Evolutionary conservation across 2,113 vertebrate species (phyloP), one percentile per base, ranked within the genome.

Genomic region (Gymnogyps californianus): DNA sequence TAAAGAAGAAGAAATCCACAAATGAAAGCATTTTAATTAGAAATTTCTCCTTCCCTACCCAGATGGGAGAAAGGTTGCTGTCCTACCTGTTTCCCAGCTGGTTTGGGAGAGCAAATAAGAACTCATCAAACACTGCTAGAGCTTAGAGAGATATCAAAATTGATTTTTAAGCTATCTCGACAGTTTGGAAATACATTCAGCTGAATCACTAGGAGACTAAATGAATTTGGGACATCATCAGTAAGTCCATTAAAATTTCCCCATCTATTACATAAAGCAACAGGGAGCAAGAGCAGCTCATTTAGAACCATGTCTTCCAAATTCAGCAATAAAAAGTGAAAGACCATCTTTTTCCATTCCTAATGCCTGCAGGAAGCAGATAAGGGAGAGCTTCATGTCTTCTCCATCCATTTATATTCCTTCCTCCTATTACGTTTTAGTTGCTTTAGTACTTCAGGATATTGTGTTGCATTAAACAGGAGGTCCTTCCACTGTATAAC

Each of bases 281-380:
- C 16, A 87, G 81, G 72, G 80, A 93, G 61, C 20, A 92, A 76
- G 31, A 72, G 24, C 47, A 91, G 47, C 44, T 87, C 31, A 64
- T 87, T 87, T 87, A 76, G 84, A 93, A 38, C 17, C 7, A 64
- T 1, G 2, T 64, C 55, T 88, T 67, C 44, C 49, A 92, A 83
- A 93, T 79, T 76, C 92, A 88, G 75, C 55, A 85, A 67, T 80
- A 76, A 88, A 87, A 91, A 82, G 38, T 84, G 82, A 95, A 94
- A 82, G 28, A 61, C 28, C 12, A 16, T 15, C 11, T 87, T 84
- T 84, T 85, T 47, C 69, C 66, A 65, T 72, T 95, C 66, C 32
- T 89, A 67, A 71, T 71, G 44, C 22, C 78, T 93, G 57, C 29
- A 91, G 75, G 52, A 94, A 88, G 28, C 64, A 91, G 69, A 67